Evolutionary conservation across 2,888 invertebrate species (phyloP), one percentile per base, ranked within the genome.

Genomic region (Omphaloscelis lunosa): DNA sequence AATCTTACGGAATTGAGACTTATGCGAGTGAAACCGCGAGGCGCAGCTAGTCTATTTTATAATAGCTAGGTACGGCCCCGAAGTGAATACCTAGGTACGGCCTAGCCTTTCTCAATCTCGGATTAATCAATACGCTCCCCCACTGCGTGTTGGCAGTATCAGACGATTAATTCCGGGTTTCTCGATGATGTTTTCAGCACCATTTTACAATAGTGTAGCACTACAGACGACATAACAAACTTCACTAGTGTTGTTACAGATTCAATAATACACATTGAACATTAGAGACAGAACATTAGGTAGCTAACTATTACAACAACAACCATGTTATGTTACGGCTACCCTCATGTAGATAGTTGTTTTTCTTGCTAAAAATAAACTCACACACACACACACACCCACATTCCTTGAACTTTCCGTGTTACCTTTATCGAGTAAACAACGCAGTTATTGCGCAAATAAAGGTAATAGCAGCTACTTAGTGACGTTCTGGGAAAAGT

Each of bases 311-410:
- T 20, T 6, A 62, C 41, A 62, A 45, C 41, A 53, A 27, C 29
- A 20, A n/a, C 8, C 15, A 23, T 23, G 8, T 29, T 41, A 15
- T 2, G 15, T 17, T n/a, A 20, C 39, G 17, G 39, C 41, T 23
- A 29, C 9, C 23, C 34, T 15, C 17, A 39, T 23, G 1, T 17
- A 6, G 15, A 41, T 39, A 11, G 39, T 67, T 17, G 29, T 76
- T 76, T 67, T 82, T 17, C 3, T 41, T 3, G 6, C 77, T 67
- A 77, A 67, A 75, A 77, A 79, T 77, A 83, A 34, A 3, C 34
- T 34, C 3, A 34, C 34, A 34, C 34, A 15, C 15, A 41, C 41
- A 41, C 41, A 41, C 9, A 9, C 41, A 7, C 39, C 39, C 39
- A 41, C 45, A 15, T 29, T 0, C 66, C 79, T 75, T 75, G 82